Percentiles rank a stretch among this genome's conserved stretches.
phyloP scores from a whole-genome alignment of 2,797 vertebrate species.

The Mycteria americana region DNA sequence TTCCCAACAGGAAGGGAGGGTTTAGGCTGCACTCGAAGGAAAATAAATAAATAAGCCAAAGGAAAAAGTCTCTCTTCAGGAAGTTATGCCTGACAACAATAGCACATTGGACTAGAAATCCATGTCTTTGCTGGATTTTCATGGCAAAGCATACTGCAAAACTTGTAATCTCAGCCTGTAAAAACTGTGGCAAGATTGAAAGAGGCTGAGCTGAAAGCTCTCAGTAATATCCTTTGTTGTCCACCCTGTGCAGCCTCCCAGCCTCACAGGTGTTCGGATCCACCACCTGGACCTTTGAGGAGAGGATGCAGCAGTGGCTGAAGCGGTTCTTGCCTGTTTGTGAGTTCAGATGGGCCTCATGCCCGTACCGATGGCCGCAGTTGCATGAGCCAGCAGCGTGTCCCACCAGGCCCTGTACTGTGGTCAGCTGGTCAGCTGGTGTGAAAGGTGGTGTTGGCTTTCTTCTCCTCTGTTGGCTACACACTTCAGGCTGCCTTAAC shows the following conservation, averaged over 20 bases:
- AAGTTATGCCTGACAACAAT: not conserved
- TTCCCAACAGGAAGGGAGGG: slow-evolving; percentile 42
- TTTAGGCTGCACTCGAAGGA: not conserved
- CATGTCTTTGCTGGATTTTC: not conserved
- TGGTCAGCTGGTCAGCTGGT: not conserved
- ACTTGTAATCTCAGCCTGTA: not conserved
- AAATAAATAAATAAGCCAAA: slow-evolving; percentile 43
- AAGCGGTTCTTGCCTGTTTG: not conserved
- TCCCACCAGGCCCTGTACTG: rapidly evolving
- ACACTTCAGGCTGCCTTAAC: not conserved
- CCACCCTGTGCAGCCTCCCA: not conserved
- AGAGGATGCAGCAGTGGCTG: not conserved
- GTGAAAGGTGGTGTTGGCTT: not conserved
- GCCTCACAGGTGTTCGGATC: not conserved
- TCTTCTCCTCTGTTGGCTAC: not conserved
- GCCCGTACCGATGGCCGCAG: not conserved
- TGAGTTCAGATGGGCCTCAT: not conserved
- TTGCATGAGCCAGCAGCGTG: not conserved
- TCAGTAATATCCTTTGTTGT: not conserved
- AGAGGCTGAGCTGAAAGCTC: not conserved
- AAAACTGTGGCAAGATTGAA: not conserved
- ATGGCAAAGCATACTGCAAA: not conserved
- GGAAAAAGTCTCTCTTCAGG: not conserved
- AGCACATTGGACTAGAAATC: not conserved
- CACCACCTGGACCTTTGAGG: not conserved